Percentiles rank a stretch among this genome's conserved stretches.
phyloP scores from a whole-genome alignment of 2,113 vertebrate genomes.

The Microcebus tavaratra region DNA sequence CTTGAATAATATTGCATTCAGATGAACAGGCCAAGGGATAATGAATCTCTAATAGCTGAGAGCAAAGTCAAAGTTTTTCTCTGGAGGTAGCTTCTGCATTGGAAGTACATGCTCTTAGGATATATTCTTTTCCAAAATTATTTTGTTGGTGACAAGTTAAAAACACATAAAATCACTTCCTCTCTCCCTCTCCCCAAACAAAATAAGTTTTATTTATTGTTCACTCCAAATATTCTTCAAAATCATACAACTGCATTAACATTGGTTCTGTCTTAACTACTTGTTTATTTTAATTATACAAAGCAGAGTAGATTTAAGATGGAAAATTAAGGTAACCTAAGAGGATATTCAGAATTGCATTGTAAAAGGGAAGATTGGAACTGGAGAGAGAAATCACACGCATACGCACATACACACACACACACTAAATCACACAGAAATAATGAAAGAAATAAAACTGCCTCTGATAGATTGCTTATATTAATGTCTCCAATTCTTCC shows the following conservation, averaged over 20 bases:
- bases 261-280: neutral
- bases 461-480: neutral
- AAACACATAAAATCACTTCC: neutral
- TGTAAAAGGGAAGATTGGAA: neutral
- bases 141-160: slow-evolving; percentile 29
- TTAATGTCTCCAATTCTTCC: neutral
- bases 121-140: neutral
- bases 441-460: neutral
- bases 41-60: neutral
- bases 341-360: neutral
- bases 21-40: neutral
- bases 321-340: neutral
- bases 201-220: neutral
- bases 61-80: slow-evolving; percentile 23
- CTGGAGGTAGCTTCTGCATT: slow-evolving; percentile 3
- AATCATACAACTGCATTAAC: neutral
- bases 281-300: neutral
- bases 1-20: slow-evolving; percentile 47
- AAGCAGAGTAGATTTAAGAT: neutral
- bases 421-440: neutral
- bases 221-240: neutral
- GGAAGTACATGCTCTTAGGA: slow-evolving; percentile 1
- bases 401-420: neutral
- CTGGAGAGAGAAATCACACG: neutral
- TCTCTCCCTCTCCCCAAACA: neutral